Base-by-base conservation (phyloP, 2,797 vertebrate genomes). In the Clangula hyemalis region DNA sequence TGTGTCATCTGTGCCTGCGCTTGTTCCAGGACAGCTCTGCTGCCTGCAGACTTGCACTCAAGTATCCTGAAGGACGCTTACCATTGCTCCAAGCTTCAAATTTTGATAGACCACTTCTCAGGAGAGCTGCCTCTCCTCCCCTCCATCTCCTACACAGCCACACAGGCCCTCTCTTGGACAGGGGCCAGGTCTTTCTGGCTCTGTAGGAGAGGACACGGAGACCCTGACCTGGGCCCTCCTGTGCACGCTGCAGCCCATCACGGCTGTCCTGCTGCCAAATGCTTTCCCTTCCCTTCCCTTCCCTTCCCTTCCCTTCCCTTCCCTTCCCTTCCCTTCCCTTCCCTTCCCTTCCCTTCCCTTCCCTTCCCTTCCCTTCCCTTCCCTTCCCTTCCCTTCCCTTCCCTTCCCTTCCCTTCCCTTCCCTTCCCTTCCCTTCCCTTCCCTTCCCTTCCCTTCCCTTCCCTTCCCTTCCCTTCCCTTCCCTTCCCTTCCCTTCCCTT, bases 201-300 rank as follows among this genome's bases (percentile, higher is more conserved):
- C 1, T 0, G 16, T 11, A 39, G 38, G 22, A 27, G n/a, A 73
- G 28, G 39, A 53, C 62, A 41, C 1, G 0, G 1, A 38, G 62
- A 32, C 16, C 36, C 24, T 32, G 32, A 25, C 51, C 34, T 17
- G 36, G 38, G 38, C 20, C 36, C 39, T 72, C 77, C 41, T 10
- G 18, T 5, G 32, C 36, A n/a, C 0, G 3, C 24, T 0, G 0
- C 58, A 54, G 57, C 68, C 68, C 38, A 5, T 7, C 0, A 0
- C 0, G 0, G 28, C 0, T 1, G 18, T 58, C 24, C 78, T 43
- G 64, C 45, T 39, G 47, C 4, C 0, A 32, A 62, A 43, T 12
- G 21, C 47, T 6, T 22, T 47, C 21, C 45, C 45, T 89, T 41
- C 39, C 39, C 39, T 41, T 41, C 39, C 39, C 39, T 41, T 41